Base-by-base conservation (phyloP, 2,113 vertebrate species). In the Jacana jacana region DNA sequence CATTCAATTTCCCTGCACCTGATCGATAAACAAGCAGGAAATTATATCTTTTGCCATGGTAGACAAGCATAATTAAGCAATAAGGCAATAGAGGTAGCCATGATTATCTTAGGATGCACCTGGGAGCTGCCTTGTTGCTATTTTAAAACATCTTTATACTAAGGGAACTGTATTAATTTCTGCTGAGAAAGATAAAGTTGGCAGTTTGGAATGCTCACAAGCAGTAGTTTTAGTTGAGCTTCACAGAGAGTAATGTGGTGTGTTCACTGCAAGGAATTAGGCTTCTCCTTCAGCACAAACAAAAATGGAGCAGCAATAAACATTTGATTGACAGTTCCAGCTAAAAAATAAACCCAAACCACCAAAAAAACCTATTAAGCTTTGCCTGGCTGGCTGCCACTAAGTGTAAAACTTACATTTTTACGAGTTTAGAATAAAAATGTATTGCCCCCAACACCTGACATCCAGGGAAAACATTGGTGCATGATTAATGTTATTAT, bases 21-120 rank as follows among this genome's bases (percentile, higher is more conserved):
- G 71, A 97, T 93, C 37, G 28, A 93, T 97, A 97, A 97, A 60
- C 44, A 83, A 91, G 91, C 44, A 95, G 88, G 73, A 98, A 98
- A 96, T 93, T 93, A 68, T 87, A 83, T 37, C 71, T 69, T 88
- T 88, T 81, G 60, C 76, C 66, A 68, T 82, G 89, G 44, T 8
- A 88, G 92, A 92, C 80, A 97, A 94, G 76, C 58, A 78, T 96
- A 97, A 97, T 97, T 97, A 96, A 97, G 81, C 77, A 97, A 92
- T 97, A 95, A 97, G 94, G 60, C 64, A 95, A 76, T 93, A 78
- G 58, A 76, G 76, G 79, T 49, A 88, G n/a, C 35, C 95, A 77
- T 88, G 91, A 97, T 97, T 97, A 96, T 95, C 83, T 94, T 81
- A 92, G 60, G 33, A 85, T 95, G 52, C 71, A 96, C 81, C 91